Evolutionary conservation across 2,888 invertebrate genomes (phyloP).

Genomic region (Eueremaeus valkanovi): DNA sequence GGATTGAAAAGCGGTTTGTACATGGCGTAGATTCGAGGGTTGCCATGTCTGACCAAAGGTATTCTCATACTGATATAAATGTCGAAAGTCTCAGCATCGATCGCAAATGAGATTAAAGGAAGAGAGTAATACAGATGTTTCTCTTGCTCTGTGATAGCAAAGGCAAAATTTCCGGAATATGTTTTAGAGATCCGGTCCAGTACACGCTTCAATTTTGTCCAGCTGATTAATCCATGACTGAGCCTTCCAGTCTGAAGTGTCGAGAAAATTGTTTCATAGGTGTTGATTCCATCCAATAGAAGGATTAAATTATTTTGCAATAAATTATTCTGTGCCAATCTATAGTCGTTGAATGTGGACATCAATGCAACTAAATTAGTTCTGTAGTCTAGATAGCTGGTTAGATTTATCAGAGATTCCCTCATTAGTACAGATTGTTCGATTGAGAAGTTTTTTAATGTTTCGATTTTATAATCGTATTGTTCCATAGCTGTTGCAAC

Average conservation of each 20-base stretch:
- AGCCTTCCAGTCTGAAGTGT: not conserved
- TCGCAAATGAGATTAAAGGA: not conserved
- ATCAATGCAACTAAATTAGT: not conserved
- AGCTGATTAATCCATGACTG: not conserved
- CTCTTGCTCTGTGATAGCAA: not conserved
- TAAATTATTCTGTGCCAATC: not conserved
- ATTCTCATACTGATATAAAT: not conserved
- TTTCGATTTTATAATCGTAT: not conserved
- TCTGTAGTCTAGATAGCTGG: not conserved
- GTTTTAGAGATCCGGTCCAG: not conserved
- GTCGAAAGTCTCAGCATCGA: not conserved
- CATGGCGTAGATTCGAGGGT: not conserved
- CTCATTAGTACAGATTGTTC: not conserved
- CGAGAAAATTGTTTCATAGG: not conserved
- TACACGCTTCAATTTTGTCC: not conserved
- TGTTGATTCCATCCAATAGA: not conserved
- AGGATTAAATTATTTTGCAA: not conserved
- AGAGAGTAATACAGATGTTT: not conserved
- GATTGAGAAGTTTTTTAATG: not conserved
- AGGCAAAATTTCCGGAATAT: not conserved
- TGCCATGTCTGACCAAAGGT: not conserved
- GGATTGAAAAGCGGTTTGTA: not conserved
- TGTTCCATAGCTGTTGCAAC: not conserved
- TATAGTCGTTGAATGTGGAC: not conserved
- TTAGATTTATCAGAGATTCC: not conserved